phyloP scores from a whole-genome alignment of 1,140 invertebrate genomes.

The Psilanteris sp. region DNA sequence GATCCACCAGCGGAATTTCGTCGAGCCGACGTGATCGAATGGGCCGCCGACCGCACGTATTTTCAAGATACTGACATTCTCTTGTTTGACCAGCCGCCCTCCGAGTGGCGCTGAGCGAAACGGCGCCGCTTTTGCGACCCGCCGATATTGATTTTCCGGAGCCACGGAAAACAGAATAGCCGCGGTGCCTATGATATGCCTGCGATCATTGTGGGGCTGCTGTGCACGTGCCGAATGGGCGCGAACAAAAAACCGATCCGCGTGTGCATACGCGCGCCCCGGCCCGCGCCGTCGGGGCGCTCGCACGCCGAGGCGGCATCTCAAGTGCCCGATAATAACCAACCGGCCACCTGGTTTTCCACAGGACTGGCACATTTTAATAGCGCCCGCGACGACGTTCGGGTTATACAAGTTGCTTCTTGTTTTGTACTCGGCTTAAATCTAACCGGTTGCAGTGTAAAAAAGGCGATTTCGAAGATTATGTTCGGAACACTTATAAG shows the following conservation, averaged over 20 bases:
- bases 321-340: background rate
- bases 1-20: background rate
- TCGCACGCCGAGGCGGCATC: background rate
- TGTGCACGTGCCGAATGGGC: constrained; percentile 36
- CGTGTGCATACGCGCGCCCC: constrained; percentile 24
- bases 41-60: constrained; percentile 64
- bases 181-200: constrained; percentile 71
- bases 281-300: background rate
- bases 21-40: constrained; percentile 34
- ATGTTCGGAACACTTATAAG: no score
- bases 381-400: no score
- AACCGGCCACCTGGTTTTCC: background rate
- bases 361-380: background rate
- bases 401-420: no score
- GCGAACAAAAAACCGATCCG: background rate
- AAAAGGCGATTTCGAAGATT: no score
- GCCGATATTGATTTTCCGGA: constrained; percentile 78
- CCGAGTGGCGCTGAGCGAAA: constrained; percentile 71
- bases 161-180: constrained; percentile 73
- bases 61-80: constrained; percentile 76
- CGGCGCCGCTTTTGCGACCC: constrained; percentile 64
- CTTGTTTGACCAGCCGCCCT: constrained; percentile 61
- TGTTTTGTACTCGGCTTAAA: no score
- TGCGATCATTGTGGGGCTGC: constrained; percentile 50
- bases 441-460: no score